These are phyloP conservation scores for Tanytarsus gracilentus DNA, from an alignment of 2,888 invertebrate species.

Conservation along the genomic window DNA sequence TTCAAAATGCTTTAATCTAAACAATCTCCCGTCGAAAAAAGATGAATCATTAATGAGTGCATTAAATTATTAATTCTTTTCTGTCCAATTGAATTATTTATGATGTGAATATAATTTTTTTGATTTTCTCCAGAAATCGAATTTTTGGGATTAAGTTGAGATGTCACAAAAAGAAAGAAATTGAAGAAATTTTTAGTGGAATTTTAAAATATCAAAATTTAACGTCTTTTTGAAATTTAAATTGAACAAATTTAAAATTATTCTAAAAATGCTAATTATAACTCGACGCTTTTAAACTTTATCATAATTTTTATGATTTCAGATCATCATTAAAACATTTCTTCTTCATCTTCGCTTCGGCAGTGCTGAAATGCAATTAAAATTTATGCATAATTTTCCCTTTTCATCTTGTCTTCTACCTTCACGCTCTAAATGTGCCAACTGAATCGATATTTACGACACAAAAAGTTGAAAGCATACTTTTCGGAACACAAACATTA, in stretches of 20 bases:
- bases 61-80: constrained; percentile 26
- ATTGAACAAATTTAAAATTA: too few relatives aligned
- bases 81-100: constrained; percentile 28
- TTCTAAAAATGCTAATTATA: constrained; percentile 1
- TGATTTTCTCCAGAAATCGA: background rate
- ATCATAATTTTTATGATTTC: too few relatives aligned
- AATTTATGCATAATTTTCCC: background rate
- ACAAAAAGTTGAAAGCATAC: background rate
- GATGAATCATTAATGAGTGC: constrained; percentile 27
- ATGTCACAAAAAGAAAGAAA: background rate
- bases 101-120: constrained; percentile 29
- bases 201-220: too few relatives aligned
- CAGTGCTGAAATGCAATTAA: background rate
- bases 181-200: background rate
- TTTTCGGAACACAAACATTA: background rate
- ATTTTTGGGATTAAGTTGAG: background rate
- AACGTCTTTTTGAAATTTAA: too few relatives aligned
- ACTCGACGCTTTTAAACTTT: constrained; percentile 2
- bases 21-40: constrained; percentile 27
- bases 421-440: too few relatives aligned
- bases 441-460: too few relatives aligned
- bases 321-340: background rate
- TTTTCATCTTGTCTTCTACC: background rate
- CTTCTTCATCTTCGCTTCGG: background rate
- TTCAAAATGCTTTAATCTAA: constrained; percentile 22